Evolutionary conservation across 2,113 vertebrate genomes (phyloP).

Genomic region (Sisor rabdophorus): DNA sequence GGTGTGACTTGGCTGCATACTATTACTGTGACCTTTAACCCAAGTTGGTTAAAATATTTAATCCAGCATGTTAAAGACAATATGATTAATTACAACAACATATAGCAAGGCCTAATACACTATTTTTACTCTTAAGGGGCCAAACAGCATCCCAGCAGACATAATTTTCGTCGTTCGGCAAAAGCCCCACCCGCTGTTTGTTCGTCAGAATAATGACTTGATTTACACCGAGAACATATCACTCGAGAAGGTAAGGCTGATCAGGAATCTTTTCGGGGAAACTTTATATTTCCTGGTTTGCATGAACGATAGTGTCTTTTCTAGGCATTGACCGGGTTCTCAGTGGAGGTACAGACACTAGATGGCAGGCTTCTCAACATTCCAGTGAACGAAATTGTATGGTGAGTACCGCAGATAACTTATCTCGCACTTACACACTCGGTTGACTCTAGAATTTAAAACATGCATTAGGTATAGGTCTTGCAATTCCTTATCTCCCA

Average conservation of each 20-base stretch:
- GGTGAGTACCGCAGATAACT: slow-evolving; percentile 72
- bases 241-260: slow-evolving; percentile 76
- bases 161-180: slow-evolving; percentile 86
- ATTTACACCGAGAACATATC: slow-evolving; percentile 70
- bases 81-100: not conserved
- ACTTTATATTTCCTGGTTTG: not conserved
- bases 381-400: slow-evolving; percentile 86
- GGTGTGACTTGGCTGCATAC: slow-evolving; percentile 60
- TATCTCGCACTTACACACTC: not conserved
- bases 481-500: not conserved
- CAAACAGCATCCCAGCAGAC: slow-evolving; percentile 85
- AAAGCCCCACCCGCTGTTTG: slow-evolving; percentile 79
- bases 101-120: not conserved
- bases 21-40: not conserved
- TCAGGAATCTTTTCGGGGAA: not conserved
- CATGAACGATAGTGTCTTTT: not conserved
- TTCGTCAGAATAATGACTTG: slow-evolving; percentile 71
- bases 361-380: slow-evolving; percentile 84
- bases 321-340: slow-evolving; percentile 86
- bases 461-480: not conserved
- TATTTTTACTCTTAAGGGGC: slow-evolving; percentile 71
- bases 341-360: slow-evolving; percentile 80
- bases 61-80: not conserved
- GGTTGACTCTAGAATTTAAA: not conserved
- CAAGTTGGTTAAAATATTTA: not conserved